These are phyloP conservation scores for Lycopodina hypogea DNA, from an alignment of 37 sponge, comb jelly and placozoan species.

Conservation along the genomic window DNA sequence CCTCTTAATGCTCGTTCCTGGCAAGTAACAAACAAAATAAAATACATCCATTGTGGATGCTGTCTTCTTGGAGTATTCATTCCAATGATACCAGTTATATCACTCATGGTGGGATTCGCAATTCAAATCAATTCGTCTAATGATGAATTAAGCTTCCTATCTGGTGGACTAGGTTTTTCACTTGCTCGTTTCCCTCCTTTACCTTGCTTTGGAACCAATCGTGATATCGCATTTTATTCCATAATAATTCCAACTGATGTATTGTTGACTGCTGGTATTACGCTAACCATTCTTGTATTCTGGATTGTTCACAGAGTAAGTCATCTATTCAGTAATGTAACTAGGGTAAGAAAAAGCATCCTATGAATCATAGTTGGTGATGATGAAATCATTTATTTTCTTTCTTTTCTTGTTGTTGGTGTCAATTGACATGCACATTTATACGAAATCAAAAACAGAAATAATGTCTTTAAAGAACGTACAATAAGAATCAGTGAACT, in stretches of 20 bases:
- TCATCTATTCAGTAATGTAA: too few species aligned
- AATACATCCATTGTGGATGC: too few species aligned
- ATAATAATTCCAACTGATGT: slow-evolving; percentile 16
- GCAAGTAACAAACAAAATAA: too few species aligned
- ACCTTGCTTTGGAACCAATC: not conserved
- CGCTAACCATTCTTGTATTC: slow-evolving; percentile 8
- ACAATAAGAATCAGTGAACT: too few species aligned
- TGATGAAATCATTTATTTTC: too few species aligned
- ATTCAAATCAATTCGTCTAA: not conserved
- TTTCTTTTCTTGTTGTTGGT: too few species aligned
- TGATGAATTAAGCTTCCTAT: not conserved
- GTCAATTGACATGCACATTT: too few species aligned
- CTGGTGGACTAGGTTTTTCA: slow-evolving; percentile 3
- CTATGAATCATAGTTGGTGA: too few species aligned
- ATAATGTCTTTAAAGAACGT: too few species aligned
- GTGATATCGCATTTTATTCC: slow-evolving; percentile 18
- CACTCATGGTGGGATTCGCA: not conserved
- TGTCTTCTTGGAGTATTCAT: not conserved
- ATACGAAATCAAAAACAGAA: too few species aligned
- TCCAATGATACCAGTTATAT: not conserved
- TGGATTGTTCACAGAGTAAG: slow-evolving; percentile 30
- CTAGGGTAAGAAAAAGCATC: too few species aligned
- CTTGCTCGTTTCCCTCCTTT: slow-evolving; percentile 24
- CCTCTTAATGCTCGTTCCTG: too few species aligned
- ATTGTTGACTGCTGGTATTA: slow-evolving; percentile 11